These are phyloP conservation scores for Drosophila picticornis DNA, from an alignment of 2,888 invertebrate species.

Conservation along the genomic window DNA sequence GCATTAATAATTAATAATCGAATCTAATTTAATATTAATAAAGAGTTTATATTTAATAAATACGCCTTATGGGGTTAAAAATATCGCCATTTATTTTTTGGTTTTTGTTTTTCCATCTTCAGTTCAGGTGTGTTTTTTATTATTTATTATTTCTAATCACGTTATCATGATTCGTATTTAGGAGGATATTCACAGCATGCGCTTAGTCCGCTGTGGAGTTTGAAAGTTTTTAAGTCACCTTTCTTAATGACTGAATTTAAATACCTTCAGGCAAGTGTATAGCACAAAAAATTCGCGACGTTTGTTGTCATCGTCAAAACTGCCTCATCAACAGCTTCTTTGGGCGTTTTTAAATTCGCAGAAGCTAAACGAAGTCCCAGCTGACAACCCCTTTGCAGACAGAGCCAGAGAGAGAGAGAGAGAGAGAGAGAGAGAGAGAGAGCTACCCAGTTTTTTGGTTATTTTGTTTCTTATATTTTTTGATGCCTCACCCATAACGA, in stretches of 20 bases:
- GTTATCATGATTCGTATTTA: background rate
- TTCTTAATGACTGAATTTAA: background rate
- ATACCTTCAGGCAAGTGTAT: constrained; percentile 20
- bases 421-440: background rate
- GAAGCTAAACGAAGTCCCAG: constrained; percentile 69
- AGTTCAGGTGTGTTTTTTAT: background rate
- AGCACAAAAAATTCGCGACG: constrained; percentile 34
- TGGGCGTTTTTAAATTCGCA: constrained; percentile 56
- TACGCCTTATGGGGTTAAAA: background rate
- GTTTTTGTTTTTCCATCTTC: background rate
- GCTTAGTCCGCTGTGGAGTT: background rate
- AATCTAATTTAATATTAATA: background rate
- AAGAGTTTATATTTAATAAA: background rate
- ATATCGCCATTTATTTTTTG: background rate
- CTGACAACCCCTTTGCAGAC: constrained; percentile 39
- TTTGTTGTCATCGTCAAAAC: constrained; percentile 30
- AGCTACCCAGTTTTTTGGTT: background rate
- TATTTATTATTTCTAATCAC: background rate
- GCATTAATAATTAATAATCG: background rate
- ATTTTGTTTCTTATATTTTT: constrained; percentile 10
- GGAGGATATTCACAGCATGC: background rate
- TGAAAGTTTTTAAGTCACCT: background rate
- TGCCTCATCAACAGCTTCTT: constrained; percentile 21
- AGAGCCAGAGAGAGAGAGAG: constrained; percentile 5
- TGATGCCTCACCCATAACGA: constrained; percentile 57